A percentile compares a stretch with the other conserved stretches of the same genome.
Evolutionary conservation across 2,888 invertebrate species (phyloP).

Genomic region (Polydrusus pterygomalis): DNA sequence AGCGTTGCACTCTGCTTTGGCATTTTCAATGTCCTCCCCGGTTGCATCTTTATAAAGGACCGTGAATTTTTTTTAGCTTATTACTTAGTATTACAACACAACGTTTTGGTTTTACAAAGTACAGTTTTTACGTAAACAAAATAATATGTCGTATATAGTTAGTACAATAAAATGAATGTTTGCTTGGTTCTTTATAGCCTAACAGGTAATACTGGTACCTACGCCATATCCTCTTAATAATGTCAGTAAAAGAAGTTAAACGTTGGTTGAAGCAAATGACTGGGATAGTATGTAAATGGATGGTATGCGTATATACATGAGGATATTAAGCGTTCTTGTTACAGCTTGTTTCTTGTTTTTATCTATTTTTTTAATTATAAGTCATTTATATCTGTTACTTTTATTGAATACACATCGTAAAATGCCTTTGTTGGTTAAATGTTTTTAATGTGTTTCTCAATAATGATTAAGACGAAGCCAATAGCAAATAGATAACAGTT

Average conservation of each 20-base stretch:
- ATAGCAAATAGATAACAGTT: too few relatives aligned
- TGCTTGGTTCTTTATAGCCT: too few relatives aligned
- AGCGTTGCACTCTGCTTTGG: too few relatives aligned
- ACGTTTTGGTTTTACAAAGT: too few relatives aligned
- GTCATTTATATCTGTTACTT: constrained; percentile 38
- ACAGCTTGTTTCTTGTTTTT: constrained; percentile 36
- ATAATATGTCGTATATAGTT: too few relatives aligned
- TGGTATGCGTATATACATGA: constrained; percentile 17
- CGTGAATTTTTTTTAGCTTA: too few relatives aligned
- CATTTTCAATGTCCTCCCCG: too few relatives aligned
- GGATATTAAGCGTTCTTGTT: constrained; percentile 33
- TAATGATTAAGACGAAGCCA: too few relatives aligned
- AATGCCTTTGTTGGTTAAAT: constrained; percentile 17
- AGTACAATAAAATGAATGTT: too few relatives aligned
- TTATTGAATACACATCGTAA: constrained; percentile 25
- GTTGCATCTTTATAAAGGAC: too few relatives aligned
- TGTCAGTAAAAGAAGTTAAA: constrained; percentile 35
- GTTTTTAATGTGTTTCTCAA: neutral
- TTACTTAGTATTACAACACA: too few relatives aligned
- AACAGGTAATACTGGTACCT: neutral
- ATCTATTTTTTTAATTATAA: constrained; percentile 39
- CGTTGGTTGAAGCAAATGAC: constrained; percentile 40
- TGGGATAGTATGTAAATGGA: constrained; percentile 40
- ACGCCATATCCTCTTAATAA: constrained; percentile 11
- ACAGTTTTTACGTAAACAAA: too few relatives aligned